Percentiles rank a stretch among this genome's conserved stretches.
phyloP scores from a whole-genome alignment of 2,888 invertebrate species.

The Cataglyphis cursor region DNA sequence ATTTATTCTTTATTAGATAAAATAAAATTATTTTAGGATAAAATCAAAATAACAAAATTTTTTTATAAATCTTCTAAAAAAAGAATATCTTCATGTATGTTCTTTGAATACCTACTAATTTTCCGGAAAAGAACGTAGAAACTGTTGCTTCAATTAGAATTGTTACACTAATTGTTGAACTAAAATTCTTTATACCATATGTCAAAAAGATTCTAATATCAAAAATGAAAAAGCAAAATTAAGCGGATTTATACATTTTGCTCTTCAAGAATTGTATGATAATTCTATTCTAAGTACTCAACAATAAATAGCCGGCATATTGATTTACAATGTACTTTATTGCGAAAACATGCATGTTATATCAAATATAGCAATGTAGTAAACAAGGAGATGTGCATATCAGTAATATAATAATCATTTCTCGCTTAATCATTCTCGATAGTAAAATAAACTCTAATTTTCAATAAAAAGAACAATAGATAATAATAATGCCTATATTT shows the following conservation, averaged over 20 bases:
- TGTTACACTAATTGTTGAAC: neutral
- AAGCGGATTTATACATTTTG: neutral
- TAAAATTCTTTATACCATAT: neutral
- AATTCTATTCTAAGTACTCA: slow-evolving; percentile 8
- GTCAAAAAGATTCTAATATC: neutral
- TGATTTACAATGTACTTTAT: slow-evolving; percentile 76
- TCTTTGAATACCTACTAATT: neutral
- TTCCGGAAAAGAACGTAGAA: neutral
- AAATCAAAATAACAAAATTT: neutral
- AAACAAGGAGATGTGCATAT: slow-evolving; percentile 54
- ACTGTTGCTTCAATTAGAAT: neutral
- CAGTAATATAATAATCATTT: slow-evolving; percentile 66
- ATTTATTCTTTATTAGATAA: neutral
- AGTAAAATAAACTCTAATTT: slow-evolving; percentile 85
- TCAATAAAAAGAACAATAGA: slow-evolving; percentile 81
- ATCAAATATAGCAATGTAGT: slow-evolving; percentile 62
- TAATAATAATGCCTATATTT: slow-evolving; percentile 59
- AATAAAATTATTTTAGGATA: slow-evolving; percentile 24
- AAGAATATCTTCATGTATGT: neutral
- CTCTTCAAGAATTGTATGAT: neutral
- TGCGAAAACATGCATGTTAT: slow-evolving; percentile 70
- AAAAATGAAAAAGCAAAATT: neutral
- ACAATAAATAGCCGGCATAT: slow-evolving; percentile 5
- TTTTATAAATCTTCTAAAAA: neutral
- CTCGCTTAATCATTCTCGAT: slow-evolving; percentile 76